Conservation (phyloP, 2,113 vertebrate species). For the Mustela lutreola region DNA sequence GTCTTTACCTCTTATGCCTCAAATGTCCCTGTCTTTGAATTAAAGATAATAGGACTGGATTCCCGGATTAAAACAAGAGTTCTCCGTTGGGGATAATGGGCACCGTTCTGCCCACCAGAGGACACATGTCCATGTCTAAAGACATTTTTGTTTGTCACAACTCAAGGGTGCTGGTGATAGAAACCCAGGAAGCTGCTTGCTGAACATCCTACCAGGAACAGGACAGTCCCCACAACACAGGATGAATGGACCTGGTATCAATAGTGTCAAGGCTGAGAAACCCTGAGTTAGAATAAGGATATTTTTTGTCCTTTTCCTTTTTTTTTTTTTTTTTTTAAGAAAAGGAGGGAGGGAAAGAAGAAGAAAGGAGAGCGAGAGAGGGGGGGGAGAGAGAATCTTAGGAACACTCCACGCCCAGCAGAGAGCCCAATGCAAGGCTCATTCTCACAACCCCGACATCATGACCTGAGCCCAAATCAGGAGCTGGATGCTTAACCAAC, state of each 20-base stretch:
- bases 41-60: neutral
- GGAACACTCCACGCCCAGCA: neutral
- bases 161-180: neutral
- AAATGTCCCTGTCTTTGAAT: neutral
- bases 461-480: neutral
- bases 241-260: neutral
- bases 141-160: neutral
- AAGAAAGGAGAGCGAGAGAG: neutral
- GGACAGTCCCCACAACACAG: neutral
- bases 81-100: neutral
- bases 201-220: neutral
- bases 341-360: neutral
- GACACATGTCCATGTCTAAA: neutral
- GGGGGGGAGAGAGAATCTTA: neutral
- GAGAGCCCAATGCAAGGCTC: neutral
- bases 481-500: neutral
- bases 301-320: neutral
- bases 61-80: neutral
- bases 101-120: neutral
- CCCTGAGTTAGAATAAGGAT: neutral
- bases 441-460: neutral
- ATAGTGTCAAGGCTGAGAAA: neutral
- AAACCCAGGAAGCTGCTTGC: neutral
- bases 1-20: neutral
- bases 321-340: neutral